Base-by-base conservation (phyloP, 2,888 invertebrate species). In the Apocheima hispidaria region DNA sequence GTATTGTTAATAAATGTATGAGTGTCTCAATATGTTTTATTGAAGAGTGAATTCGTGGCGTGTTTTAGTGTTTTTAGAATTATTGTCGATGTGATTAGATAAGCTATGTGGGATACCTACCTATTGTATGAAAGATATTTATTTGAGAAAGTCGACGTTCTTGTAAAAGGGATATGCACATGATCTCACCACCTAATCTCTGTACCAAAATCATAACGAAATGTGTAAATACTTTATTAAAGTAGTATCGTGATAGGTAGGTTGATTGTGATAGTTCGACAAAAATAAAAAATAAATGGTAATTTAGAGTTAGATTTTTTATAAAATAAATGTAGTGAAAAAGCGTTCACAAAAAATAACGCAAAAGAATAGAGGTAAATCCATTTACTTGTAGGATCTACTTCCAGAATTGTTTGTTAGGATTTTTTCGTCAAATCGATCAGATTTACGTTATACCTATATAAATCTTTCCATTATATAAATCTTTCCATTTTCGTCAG, bases 1-100 rank as follows among this genome's bases (percentile, higher is more conserved):
- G 87, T 79, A 87, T 86, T 82, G 88, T 86, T 87, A 88, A 89
- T 88, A 86, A 87, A 88, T 88, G 86, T 89, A 88, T 84, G 77
- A 78, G 68, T 76, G 77, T 75, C 83, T 77, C 60, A 43, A 77
- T 72, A 77, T 79, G 81, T 81, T 84, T 84, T 85, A 84, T 85
- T 81, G 75, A 46, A 44, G 60, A 75, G 81, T 79, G 82, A 84
- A 83, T 84, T 81, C 78, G 73, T 77, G 77, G 70, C 77, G 74
- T 44, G 36, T 54, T 49, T 54, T 54, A 55, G 44, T 55, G 55
- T 60, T 60, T 60, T 66, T 63, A 63, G 70, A 81, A 68, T 77
- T 78, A 81, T 78, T 75, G 74, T 77, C 69, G 57, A 57, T 70
- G 61, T 71, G 81, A 80, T 81, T 77, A 81, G 81, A 81, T 81